Conservation (phyloP, 2,797 vertebrate genomes). For the Emys orbicularis region DNA sequence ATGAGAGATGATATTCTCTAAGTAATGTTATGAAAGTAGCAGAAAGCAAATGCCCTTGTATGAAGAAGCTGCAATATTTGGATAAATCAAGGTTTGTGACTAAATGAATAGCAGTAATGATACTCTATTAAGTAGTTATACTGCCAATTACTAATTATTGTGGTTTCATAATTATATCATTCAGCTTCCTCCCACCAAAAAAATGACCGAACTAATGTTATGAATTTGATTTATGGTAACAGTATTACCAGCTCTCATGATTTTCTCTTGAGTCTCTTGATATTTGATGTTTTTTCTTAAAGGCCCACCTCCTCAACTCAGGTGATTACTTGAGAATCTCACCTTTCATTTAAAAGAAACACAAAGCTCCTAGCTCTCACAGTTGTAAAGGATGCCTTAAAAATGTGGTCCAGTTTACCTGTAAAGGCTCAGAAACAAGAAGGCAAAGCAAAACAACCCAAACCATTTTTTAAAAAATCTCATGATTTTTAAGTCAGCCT, state of each 20-base stretch:
- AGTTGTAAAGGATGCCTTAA: background rate
- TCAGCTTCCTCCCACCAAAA: background rate
- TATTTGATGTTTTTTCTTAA: background rate
- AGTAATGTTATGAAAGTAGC: background rate
- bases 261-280: background rate
- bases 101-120: background rate
- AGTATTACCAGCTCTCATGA: background rate
- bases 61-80: background rate
- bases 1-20: background rate
- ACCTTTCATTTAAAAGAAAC: background rate
- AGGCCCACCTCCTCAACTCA: background rate
- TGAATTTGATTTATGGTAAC: background rate
- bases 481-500: background rate
- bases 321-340: background rate
- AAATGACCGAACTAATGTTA: background rate
- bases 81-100: background rate
- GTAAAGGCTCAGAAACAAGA: background rate
- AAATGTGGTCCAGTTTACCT: background rate
- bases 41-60: background rate
- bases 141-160: background rate
- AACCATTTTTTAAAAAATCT: background rate
- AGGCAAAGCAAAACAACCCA: background rate
- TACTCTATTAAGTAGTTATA: background rate
- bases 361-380: background rate
- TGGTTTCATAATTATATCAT: conserved; percentile 22